Percentiles rank a stretch among this genome's conserved stretches.
phyloP scores from a whole-genome alignment of 2,888 invertebrate genomes.

The Himalopsyche tibetana region DNA sequence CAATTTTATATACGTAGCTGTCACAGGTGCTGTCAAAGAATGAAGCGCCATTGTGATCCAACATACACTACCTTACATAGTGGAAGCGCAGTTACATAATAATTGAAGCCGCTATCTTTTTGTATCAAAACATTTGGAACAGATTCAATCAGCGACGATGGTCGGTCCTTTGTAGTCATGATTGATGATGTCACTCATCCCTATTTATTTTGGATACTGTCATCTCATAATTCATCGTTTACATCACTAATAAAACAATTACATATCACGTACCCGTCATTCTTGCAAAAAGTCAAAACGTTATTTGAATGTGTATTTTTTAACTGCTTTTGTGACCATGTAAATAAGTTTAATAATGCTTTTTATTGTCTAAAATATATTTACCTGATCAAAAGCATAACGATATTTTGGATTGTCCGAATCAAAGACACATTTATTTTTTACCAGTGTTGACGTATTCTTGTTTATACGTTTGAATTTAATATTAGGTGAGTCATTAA shows the following conservation, averaged over 20 bases:
- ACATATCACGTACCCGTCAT: background rate
- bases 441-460: too few relatives aligned
- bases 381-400: too few relatives aligned
- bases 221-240: conserved; percentile 6
- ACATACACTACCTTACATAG: background rate
- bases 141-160: conserved; percentile 18
- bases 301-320: background rate
- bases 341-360: too few relatives aligned
- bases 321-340: too few relatives aligned
- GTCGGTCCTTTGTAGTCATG: conserved; percentile 33
- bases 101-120: conserved; percentile 33
- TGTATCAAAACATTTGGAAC: conserved; percentile 45
- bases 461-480: too few relatives aligned
- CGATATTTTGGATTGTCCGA: too few relatives aligned
- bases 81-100: conserved; percentile 45
- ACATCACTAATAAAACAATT: conserved; percentile 13
- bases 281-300: background rate
- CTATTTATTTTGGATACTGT: conserved; percentile 6
- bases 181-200: conserved; percentile 25
- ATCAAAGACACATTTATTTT: too few relatives aligned
- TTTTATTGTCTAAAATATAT: too few relatives aligned
- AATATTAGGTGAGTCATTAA: too few relatives aligned
- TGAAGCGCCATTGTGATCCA: conserved; percentile 12
- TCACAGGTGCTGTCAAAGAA: conserved; percentile 47
- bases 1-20: conserved; percentile 18